These are phyloP conservation scores for Poeciliopsis paucimaculata DNA, from an alignment of 2,797 vertebrate species.

Conservation along the genomic window DNA sequence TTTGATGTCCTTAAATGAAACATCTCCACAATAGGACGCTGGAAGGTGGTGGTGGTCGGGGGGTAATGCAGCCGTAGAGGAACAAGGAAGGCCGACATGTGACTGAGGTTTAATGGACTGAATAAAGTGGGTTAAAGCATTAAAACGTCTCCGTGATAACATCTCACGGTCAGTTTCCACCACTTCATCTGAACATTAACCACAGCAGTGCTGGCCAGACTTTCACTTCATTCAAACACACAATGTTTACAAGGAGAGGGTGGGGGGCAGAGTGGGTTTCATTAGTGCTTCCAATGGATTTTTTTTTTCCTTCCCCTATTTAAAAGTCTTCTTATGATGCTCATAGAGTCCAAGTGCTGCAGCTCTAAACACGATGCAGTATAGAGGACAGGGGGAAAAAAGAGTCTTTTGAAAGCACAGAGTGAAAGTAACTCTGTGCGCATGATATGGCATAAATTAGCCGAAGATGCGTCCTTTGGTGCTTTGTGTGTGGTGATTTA, in stretches of 20 bases:
- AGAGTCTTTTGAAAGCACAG: conserved; percentile 15
- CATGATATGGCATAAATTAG: not conserved
- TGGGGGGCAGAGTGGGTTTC: conserved; percentile 19
- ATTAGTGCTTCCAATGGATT: conserved; percentile 30
- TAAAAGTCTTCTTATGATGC: conserved; percentile 33
- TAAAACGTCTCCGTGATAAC: conserved; percentile 57
- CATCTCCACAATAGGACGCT: conserved; percentile 50
- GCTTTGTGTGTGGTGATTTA: conserved; percentile 24
- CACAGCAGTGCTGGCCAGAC: conserved; percentile 26
- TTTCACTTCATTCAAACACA: conserved; percentile 38
- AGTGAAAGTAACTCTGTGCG: conserved; percentile 8
- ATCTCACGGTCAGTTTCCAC: conserved; percentile 56
- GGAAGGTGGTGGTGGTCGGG: not conserved
- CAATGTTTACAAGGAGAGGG: conserved; percentile 5
- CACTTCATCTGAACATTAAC: conserved; percentile 37
- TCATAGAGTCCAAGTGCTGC: conserved; percentile 12
- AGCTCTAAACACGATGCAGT: not conserved
- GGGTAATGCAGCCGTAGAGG: not conserved
- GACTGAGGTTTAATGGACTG: conserved; percentile 52
- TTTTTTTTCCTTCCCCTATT: conserved; percentile 23
- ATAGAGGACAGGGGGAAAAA: not conserved
- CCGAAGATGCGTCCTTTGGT: not conserved
- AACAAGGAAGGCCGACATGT: conserved; percentile 41
- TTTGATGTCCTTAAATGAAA: conserved; percentile 61
- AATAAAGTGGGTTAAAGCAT: conserved; percentile 48